A percentile compares a stretch with the other conserved stretches of the same genome.
These are phyloP conservation scores for Rotaria sp. DNA, from an alignment of 2,888 invertebrate genomes.

Conservation along the genomic window DNA sequence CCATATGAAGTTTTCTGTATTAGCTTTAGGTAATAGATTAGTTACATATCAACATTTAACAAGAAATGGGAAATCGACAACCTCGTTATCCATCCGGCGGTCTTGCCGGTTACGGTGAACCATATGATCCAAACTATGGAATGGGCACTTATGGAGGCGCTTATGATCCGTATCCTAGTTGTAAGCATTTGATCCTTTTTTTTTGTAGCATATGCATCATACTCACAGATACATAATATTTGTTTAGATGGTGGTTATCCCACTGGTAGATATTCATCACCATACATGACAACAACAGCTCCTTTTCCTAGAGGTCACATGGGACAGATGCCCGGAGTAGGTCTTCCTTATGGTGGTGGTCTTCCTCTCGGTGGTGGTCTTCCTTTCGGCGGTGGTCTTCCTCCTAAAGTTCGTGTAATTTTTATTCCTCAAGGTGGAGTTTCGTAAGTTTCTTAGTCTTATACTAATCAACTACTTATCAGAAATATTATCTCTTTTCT, in stretches of 20 bases:
- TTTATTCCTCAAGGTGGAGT: constrained; percentile 7
- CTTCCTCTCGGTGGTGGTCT: background rate
- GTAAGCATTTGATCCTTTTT: background rate
- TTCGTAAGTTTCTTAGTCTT: background rate
- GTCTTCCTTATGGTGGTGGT: background rate
- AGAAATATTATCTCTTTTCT: background rate
- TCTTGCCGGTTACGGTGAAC: background rate
- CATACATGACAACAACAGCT: background rate
- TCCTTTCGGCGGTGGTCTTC: background rate
- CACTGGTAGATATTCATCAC: background rate
- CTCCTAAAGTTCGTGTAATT: background rate
- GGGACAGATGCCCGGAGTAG: background rate
- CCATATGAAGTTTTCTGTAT: background rate
- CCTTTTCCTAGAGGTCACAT: background rate
- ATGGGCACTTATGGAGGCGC: background rate
- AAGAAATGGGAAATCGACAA: background rate
- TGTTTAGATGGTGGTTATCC: background rate
- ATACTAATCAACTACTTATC: background rate
- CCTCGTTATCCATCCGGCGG: background rate
- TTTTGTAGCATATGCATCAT: no score
- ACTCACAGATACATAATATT: background rate
- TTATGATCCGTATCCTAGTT: background rate
- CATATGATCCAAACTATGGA: background rate
- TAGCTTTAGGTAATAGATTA: constrained; percentile 4
- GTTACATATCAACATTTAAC: background rate